Evolutionary conservation across 2,113 vertebrate genomes (phyloP).

Genomic region (Cinclus mexicanus): DNA sequence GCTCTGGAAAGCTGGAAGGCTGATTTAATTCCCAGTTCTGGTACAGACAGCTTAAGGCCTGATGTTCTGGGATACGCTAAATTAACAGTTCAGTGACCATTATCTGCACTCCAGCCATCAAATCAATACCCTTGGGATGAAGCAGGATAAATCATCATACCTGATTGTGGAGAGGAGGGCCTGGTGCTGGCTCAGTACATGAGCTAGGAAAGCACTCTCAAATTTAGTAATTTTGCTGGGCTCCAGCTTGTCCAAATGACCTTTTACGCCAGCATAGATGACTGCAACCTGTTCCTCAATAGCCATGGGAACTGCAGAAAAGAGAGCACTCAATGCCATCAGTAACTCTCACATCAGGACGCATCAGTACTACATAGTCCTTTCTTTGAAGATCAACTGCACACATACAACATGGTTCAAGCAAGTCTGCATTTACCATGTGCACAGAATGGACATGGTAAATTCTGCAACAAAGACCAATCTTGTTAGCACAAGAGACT

Average conservation of each 20-base stretch:
- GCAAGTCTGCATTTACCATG: accelerated
- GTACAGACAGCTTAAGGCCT: not conserved
- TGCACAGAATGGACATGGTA: not conserved
- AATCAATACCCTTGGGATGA: not conserved
- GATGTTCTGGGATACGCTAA: not conserved
- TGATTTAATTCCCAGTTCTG: not conserved
- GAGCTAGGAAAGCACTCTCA: constrained; percentile 92
- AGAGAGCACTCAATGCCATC: not conserved
- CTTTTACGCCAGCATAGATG: constrained; percentile 96
- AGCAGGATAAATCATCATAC: constrained; percentile 44
- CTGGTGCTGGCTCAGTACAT: constrained; percentile 91
- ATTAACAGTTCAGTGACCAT: not conserved
- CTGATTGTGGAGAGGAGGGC: constrained; percentile 85
- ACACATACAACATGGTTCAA: accelerated
- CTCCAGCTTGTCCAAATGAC: constrained; percentile 95
- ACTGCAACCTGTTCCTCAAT: constrained; percentile 98
- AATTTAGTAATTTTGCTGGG: constrained; percentile 98
- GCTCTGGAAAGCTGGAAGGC: not conserved
- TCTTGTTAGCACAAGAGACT: not conserved
- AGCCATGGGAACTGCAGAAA: constrained; percentile 89
- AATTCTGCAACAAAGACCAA: not conserved
- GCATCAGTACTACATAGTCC: not conserved
- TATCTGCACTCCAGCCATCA: not conserved
- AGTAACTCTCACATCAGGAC: not conserved
- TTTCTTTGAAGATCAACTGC: not conserved